A percentile compares a stretch with the other conserved stretches of the same genome.
Evolutionary conservation across 2,113 vertebrate genomes (phyloP).

Genomic region (Myodes glareolus): DNA sequence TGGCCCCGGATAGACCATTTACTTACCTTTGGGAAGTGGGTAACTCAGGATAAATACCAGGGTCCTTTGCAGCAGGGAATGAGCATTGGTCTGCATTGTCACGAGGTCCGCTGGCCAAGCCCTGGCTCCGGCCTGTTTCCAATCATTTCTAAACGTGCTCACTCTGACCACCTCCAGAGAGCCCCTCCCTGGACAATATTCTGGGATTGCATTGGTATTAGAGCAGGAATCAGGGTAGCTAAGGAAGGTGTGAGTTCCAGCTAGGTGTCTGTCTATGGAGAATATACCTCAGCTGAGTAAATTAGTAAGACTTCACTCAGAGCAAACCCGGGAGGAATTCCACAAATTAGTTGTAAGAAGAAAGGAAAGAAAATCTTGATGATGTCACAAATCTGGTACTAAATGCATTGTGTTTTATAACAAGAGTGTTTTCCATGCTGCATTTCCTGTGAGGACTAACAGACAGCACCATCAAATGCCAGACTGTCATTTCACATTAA

Average conservation of each 20-base stretch:
- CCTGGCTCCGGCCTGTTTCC: neutral
- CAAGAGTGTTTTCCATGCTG: conserved; percentile 3
- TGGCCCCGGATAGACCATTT: neutral
- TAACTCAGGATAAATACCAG: neutral
- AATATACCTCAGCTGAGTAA: neutral
- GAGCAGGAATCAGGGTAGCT: neutral
- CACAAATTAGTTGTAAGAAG: neutral
- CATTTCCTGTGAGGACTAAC: neutral
- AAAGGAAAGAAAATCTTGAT: conserved; percentile 38
- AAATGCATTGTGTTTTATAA: neutral
- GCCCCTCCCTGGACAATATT: neutral
- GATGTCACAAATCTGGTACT: neutral
- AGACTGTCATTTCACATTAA: conserved; percentile 37
- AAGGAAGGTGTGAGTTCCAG: neutral
- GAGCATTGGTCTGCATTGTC: neutral
- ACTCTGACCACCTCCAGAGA: neutral
- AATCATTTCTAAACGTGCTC: neutral
- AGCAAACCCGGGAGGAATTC: neutral
- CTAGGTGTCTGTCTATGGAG: too few species aligned
- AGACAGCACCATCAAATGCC: conserved; percentile 3
- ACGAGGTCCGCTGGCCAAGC: neutral
- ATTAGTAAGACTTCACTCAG: neutral
- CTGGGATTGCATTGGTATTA: neutral
- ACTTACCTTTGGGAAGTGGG: neutral
- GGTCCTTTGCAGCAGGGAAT: neutral